Percentiles rank a stretch among this genome's conserved stretches.
Evolutionary conservation across 2,797 vertebrate species (phyloP).

Genomic region (Glyptemys insculpta): DNA sequence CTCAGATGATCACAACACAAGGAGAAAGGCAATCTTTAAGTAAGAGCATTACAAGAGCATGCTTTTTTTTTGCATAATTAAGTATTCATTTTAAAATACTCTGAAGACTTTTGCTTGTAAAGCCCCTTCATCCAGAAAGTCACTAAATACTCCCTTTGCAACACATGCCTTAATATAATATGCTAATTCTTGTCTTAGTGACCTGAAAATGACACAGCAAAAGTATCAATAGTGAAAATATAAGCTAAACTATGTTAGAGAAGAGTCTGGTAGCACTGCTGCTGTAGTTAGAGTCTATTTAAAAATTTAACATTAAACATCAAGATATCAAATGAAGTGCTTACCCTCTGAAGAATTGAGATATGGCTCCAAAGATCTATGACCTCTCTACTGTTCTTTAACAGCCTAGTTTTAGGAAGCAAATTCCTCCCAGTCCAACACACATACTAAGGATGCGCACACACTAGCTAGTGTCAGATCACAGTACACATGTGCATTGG

Average conservation of each 20-base stretch:
- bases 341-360: fast-evolving
- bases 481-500: fast-evolving
- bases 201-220: slow-evolving; percentile 27
- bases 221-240: not conserved
- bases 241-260: not conserved
- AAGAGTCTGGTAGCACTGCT: fast-evolving
- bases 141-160: not conserved
- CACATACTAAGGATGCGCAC: fast-evolving
- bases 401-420: fast-evolving
- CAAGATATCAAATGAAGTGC: fast-evolving
- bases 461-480: not conserved
- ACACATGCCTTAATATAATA: not conserved
- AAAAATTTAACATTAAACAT: fast-evolving
- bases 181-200: not conserved
- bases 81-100: not conserved
- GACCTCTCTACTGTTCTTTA: not conserved
- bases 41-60: not conserved
- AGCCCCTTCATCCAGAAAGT: not conserved
- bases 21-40: not conserved
- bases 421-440: fast-evolving
- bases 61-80: not conserved
- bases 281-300: fast-evolving
- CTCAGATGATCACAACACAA: fast-evolving
- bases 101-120: not conserved
- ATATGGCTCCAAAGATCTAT: fast-evolving